Conservation (phyloP, 2,113 vertebrate genomes). For the Salminus brasiliensis region DNA sequence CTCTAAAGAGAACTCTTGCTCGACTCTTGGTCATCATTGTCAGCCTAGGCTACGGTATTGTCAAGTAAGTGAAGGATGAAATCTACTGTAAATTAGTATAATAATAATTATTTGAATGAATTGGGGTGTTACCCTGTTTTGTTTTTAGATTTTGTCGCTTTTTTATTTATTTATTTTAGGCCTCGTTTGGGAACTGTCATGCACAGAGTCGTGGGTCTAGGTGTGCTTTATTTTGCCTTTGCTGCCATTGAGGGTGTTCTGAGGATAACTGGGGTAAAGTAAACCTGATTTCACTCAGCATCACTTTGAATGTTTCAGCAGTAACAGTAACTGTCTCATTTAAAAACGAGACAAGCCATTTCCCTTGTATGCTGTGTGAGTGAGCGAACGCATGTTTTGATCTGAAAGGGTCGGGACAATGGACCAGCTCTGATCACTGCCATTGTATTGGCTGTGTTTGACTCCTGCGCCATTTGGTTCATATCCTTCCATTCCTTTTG, state of each 20-base stretch:
- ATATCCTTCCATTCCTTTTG: conserved; percentile 79
- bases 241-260: conserved; percentile 83
- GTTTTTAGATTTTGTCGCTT: not conserved
- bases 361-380: not conserved
- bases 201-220: conserved; percentile 86
- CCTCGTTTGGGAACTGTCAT: conserved; percentile 86
- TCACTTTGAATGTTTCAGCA: not conserved
- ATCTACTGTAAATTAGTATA: not conserved
- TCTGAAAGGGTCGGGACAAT: conserved; percentile 76
- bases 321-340: not conserved
- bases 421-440: conserved; percentile 75
- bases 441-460: conserved; percentile 80
- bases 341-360: too few species aligned
- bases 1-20: conserved; percentile 85
- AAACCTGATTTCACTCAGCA: not conserved
- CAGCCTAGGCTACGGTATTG: conserved; percentile 88
- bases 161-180: conserved; percentile 58
- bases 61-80: conserved; percentile 88
- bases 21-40: conserved; percentile 88
- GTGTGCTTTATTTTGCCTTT: conserved; percentile 83
- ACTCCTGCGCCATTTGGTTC: conserved; percentile 83
- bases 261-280: conserved; percentile 85
- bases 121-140: not conserved
- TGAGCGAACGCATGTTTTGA: conserved; percentile 34
- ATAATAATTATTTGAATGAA: not conserved